Conservation (phyloP, 2,113 vertebrate genomes). For the Prionailurus viverrinus region DNA sequence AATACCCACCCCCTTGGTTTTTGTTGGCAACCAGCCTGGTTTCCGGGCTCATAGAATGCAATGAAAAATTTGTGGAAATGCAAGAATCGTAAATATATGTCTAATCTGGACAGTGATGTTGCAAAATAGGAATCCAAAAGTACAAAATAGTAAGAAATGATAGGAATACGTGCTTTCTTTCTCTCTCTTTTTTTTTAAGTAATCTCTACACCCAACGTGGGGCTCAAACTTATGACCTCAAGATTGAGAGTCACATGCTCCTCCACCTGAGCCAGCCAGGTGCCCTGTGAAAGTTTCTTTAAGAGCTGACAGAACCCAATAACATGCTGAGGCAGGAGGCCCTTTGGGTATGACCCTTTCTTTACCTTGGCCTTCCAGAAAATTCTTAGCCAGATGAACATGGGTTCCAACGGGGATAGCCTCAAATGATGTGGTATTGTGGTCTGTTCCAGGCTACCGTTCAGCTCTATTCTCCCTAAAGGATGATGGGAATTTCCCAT, state of each 20-base stretch:
- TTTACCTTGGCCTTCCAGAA: neutral
- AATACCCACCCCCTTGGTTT: neutral
- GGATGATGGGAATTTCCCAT: neutral
- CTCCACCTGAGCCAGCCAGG: neutral
- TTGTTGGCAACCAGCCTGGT: neutral
- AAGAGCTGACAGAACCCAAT: neutral
- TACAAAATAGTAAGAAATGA: neutral
- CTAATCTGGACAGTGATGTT: neutral
- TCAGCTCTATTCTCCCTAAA: neutral
- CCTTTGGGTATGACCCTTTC: neutral
- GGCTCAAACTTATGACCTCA: neutral
- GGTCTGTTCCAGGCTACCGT: neutral
- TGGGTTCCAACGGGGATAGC: rapidly evolving
- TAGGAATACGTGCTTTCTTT: neutral
- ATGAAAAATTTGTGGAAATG: neutral
- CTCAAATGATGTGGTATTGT: neutral
- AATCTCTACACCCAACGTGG: neutral
- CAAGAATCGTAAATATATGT: neutral
- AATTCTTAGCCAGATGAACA: neutral
- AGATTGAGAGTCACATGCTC: neutral
- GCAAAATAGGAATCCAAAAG: neutral
- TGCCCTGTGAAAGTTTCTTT: neutral
- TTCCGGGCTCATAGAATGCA: neutral
- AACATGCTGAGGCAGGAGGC: no score
- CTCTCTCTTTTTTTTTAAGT: neutral